Evolutionary conservation across 2,888 invertebrate genomes (phyloP), one percentile per base, ranked within the genome.

Genomic region (Escarpia spicata): DNA sequence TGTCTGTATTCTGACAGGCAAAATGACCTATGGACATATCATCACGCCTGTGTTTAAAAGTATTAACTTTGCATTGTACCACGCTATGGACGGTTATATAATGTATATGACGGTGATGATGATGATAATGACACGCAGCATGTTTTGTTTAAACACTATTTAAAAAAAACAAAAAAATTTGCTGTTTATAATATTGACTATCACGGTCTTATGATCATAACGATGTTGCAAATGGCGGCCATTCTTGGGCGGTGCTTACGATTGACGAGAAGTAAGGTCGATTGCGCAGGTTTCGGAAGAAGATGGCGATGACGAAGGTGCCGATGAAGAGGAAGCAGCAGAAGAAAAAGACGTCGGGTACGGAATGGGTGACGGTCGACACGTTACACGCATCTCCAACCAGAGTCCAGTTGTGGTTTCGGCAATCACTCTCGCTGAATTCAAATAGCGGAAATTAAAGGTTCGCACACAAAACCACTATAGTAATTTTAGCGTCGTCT

Each of bases 231-330:
- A 9, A 15, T 52, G 1, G 52, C 52, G 52, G 6, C 15, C 52
- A 52, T 52, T 12, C 52, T 9, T 52, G 12, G 15, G 52, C 9
- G 52, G 15, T 52, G 52, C 52, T 9, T 52, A 52, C 52, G 52
- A 52, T 98, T 0, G 98, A 97, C 91, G 99, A 98, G 96, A 99
- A 99, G 97, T 99, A 99, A 58, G 98, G 97, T 3, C 98, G 98
- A 95, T 98, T 98, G 96, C 98, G 98, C 96, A 99, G 98, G 95
- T 98, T 98, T 97, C 99, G 99, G 93, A 99, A 97, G 94, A 98
- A 97, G 90, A 98, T 97, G 91, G 99, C 99, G 95, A 99, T 97
- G 92, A 98, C 97, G 96, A 99, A 99, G 90, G 99, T 99, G 94
- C 98, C 98, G 95, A 98, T 96, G 96, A 99, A 99, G 93, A 99